Evolutionary conservation across 2,113 vertebrate genomes (phyloP), one percentile per base, ranked within the genome.

Genomic region (Fregetta grallaria): DNA sequence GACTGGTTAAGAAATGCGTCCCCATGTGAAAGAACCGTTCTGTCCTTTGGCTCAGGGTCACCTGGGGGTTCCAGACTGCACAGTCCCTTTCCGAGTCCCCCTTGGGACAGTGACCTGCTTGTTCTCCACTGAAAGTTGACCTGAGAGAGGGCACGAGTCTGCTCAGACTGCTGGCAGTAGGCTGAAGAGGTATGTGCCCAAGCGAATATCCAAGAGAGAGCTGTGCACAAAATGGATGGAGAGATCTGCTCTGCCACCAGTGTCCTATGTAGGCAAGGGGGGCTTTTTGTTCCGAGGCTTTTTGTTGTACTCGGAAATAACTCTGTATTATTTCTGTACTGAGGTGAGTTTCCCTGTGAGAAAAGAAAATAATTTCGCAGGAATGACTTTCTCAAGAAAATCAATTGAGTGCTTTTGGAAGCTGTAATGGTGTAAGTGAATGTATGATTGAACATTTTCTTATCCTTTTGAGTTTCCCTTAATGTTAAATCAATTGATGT

Each of bases 341-440:
- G 52, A 62, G 23, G 15, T 52, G 50, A 68, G 15, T 88, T 90
- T 68, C 36, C 27, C 63, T 68, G 9, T 38, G 36, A 79, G 53
- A 62, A 91, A 86, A 79, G 11, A 88, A 83, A 89, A 89, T 86
- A 75, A 82, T 86, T 86, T 86, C 36, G 66, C 50, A 66, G 80
- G 55, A 89, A 70, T 45, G 16, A 63, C 85, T 93, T 90, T 96
- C 53, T 77, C 80, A 73, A 62, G 80, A 94, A 94, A 97, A 95
- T 95, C 95, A 89, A 42, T 76, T 66, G 76, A 87, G 42, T 47
- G 55, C 42, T 91, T 91, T 74, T 91, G 87, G 61, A 87, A 87
- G 63, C 76, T 70, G 55, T 89, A 93, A 94, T 77, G 68, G 36
- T 86, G 86, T 86, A 84, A 81, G 68, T 76, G 72, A 87, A 94